Percentiles rank a stretch among this genome's conserved stretches.
phyloP scores from a whole-genome alignment of 2,888 invertebrate genomes.

The Eumerus sabulonum region DNA sequence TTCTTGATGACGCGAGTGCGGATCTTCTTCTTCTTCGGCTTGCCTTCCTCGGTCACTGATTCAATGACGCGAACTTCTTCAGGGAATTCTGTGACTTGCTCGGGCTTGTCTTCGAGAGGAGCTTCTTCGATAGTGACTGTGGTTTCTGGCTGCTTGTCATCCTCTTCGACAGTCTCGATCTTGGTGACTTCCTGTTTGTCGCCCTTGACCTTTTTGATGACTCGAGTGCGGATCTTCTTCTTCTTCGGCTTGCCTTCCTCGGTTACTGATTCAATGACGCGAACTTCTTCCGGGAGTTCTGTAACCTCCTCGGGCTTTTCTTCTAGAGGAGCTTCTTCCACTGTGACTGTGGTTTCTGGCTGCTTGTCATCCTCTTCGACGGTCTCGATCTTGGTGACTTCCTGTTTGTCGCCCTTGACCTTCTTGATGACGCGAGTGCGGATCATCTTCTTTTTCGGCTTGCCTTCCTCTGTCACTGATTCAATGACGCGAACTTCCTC shows the following conservation, averaged over 20 bases:
- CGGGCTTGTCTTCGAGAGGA: conserved; percentile 67
- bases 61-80: conserved; percentile 74
- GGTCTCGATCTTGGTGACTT: conserved; percentile 15
- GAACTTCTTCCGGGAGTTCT: conserved; percentile 65
- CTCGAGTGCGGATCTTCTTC: conserved; percentile 74
- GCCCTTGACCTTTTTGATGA: conserved; percentile 76
- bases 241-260: conserved; percentile 72
- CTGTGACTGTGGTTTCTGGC: conserved; percentile 73
- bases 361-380: conserved; percentile 73
- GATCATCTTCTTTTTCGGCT: conserved; percentile 76
- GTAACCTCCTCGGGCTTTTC: conserved; percentile 67
- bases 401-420: conserved; percentile 74
- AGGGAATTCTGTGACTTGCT: conserved; percentile 67
- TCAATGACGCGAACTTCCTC: conserved; percentile 75
- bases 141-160: conserved; percentile 73
- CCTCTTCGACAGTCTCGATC: conserved; percentile 70
- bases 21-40: conserved; percentile 71
- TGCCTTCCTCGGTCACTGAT: conserved; percentile 72
- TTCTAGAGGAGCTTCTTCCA: conserved; percentile 71
- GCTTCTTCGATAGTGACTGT: conserved; percentile 72
- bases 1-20: conserved; percentile 70
- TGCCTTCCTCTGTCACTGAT: conserved; percentile 75
- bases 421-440: conserved; percentile 75
- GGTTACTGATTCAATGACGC: conserved; percentile 76
- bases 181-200: conserved; percentile 70